phyloP scores from a whole-genome alignment of 2,888 invertebrate species.

The Opisthograptis luteolata region DNA sequence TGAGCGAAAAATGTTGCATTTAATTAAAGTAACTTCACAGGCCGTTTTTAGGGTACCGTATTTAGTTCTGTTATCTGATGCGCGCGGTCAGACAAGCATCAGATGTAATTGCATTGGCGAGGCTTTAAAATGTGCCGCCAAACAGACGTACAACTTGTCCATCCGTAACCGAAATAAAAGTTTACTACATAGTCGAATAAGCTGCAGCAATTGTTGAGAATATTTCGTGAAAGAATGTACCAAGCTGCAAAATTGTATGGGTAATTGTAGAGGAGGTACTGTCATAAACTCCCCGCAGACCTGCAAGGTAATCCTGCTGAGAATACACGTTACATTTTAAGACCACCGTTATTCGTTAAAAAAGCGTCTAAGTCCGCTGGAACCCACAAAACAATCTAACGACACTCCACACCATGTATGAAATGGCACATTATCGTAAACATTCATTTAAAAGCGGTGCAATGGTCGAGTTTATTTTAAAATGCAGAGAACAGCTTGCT shows the following conservation, averaged over 20 bases:
- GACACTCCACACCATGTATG: conserved; percentile 37
- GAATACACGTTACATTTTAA: conserved; percentile 28
- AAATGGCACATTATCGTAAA: conserved; percentile 48
- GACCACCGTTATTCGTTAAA: conserved; percentile 25
- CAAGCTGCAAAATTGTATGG: not conserved
- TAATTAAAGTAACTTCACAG: conserved; percentile 72
- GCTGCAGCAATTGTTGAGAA: not conserved
- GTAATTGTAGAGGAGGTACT: too few species aligned
- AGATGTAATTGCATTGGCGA: conserved; percentile 72
- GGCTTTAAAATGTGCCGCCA: conserved; percentile 68
- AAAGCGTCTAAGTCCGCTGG: conserved; percentile 27
- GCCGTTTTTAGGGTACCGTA: too few species aligned
- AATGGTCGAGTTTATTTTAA: conserved; percentile 50
- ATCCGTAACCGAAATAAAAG: conserved; percentile 23
- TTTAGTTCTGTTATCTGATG: conserved; percentile 75
- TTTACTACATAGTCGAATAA: conserved; percentile 22
- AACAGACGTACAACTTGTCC: conserved; percentile 51
- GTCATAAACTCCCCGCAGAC: not conserved
- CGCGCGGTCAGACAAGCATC: conserved; percentile 68
- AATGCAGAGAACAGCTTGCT: conserved; percentile 55
- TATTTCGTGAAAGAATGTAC: not conserved
- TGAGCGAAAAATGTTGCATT: conserved; percentile 64
- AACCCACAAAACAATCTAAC: conserved; percentile 33
- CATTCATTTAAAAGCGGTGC: conserved; percentile 46
- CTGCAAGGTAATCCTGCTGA: conserved; percentile 16